phyloP scores from a whole-genome alignment of 2,888 invertebrate genomes.

The Acrobasis consociella region DNA sequence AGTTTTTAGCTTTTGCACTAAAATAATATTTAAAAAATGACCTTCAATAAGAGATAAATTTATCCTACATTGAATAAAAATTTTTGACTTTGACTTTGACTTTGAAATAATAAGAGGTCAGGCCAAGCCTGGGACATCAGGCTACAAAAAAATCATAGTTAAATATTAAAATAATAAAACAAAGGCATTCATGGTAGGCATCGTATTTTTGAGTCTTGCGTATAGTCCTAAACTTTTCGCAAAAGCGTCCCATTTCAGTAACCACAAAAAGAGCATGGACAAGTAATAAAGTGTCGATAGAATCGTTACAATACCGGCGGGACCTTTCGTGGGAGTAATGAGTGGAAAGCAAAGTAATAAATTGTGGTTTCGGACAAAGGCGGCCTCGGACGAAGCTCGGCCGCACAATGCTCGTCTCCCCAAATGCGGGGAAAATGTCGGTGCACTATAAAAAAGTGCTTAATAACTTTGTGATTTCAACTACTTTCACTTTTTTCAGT shows the following conservation, averaged over 20 bases:
- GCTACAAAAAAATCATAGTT: too few relatives aligned
- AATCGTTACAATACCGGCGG: constrained; percentile 50
- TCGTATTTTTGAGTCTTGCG: neutral
- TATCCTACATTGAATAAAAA: too few relatives aligned
- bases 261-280: constrained; percentile 11
- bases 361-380: constrained; percentile 57
- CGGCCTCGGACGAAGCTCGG: constrained; percentile 37
- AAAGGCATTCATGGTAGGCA: neutral
- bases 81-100: too few relatives aligned
- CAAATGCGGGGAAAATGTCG: neutral
- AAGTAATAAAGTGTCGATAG: constrained; percentile 52
- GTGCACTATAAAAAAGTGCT: neutral
- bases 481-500: neutral
- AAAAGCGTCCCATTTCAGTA: neutral
- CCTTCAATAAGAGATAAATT: too few relatives aligned
- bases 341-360: constrained; percentile 60
- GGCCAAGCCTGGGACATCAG: too few relatives aligned
- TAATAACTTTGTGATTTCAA: neutral
- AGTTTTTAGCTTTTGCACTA: too few relatives aligned
- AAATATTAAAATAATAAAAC: too few relatives aligned
- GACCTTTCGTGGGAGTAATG: constrained; percentile 54
- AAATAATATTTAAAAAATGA: too few relatives aligned
- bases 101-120: too few relatives aligned
- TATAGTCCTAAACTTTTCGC: neutral
- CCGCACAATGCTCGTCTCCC: constrained; percentile 15